These are phyloP conservation scores for Clarias macrocephalus DNA, from an alignment of 2,113 vertebrate genomes.

Conservation along the genomic window DNA sequence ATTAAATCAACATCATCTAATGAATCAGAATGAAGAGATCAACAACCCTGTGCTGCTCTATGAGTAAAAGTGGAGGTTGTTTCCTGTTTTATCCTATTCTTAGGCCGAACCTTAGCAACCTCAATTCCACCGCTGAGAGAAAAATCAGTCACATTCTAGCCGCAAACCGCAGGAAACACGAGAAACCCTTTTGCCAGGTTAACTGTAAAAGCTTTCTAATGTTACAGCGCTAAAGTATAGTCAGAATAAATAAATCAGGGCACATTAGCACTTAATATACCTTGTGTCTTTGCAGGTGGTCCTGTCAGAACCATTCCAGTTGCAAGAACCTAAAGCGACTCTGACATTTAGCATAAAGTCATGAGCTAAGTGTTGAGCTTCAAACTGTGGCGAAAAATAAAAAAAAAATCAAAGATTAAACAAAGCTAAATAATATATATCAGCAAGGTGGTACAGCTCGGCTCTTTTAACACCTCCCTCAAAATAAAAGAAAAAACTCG, in stretches of 20 bases:
- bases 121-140: neutral
- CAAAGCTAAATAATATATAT: neutral
- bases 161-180: neutral
- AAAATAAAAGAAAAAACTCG: neutral
- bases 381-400: neutral
- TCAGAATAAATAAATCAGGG: slow-evolving; percentile 48
- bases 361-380: neutral
- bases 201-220: slow-evolving; percentile 70
- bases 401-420: slow-evolving; percentile 9
- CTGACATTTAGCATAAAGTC: slow-evolving; percentile 15
- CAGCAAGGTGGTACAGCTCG: neutral
- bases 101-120: neutral
- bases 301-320: slow-evolving; percentile 3
- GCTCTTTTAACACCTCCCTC: neutral
- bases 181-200: slow-evolving; percentile 33
- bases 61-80: neutral
- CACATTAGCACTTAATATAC: slow-evolving; percentile 31
- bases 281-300: slow-evolving; percentile 18
- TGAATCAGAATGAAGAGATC: neutral
- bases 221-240: slow-evolving; percentile 50
- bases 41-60: neutral
- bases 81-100: neutral
- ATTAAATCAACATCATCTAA: neutral
- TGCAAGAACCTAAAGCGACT: neutral
- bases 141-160: neutral